A percentile compares a stretch with the other conserved stretches of the same genome.
These are phyloP conservation scores for Xestobium rufovillosum DNA, from an alignment of 2,888 invertebrate genomes.

Conservation along the genomic window DNA sequence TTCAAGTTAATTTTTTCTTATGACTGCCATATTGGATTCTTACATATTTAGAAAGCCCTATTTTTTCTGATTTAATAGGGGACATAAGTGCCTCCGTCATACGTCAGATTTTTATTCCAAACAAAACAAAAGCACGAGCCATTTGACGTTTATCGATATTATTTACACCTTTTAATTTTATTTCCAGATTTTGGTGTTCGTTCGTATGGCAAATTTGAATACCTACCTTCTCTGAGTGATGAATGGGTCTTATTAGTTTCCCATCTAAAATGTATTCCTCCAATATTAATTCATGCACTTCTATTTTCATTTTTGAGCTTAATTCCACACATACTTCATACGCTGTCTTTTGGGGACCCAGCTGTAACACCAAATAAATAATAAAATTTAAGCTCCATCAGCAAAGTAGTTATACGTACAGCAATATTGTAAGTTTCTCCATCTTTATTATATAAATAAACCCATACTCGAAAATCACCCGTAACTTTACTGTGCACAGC, in stretches of 20 bases:
- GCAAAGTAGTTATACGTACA: conserved; percentile 40
- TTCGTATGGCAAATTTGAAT: neutral
- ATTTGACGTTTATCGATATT: no score
- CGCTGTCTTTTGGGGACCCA: conserved; percentile 70
- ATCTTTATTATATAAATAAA: conserved; percentile 59
- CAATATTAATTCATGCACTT: conserved; percentile 63
- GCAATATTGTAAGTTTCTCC: conserved; percentile 54
- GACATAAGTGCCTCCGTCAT: no score
- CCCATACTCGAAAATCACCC: conserved; percentile 75
- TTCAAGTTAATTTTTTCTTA: no score
- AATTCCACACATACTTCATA: conserved; percentile 68
- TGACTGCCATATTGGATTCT: no score
- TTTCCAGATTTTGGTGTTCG: no score
- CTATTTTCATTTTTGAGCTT: conserved; percentile 54
- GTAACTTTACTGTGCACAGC: conserved; percentile 53
- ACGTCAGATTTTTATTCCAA: no score
- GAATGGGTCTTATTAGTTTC: conserved; percentile 66
- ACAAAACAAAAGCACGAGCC: no score
- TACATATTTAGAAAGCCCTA: no score
- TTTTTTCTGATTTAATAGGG: no score
- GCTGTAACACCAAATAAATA: conserved; percentile 41
- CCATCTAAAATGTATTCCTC: conserved; percentile 76
- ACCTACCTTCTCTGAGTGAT: conserved; percentile 59
- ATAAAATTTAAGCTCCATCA: conserved; percentile 5
- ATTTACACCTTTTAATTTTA: no score